Conservation (phyloP, 2,113 vertebrate species). For the Oostethus manadensis region DNA sequence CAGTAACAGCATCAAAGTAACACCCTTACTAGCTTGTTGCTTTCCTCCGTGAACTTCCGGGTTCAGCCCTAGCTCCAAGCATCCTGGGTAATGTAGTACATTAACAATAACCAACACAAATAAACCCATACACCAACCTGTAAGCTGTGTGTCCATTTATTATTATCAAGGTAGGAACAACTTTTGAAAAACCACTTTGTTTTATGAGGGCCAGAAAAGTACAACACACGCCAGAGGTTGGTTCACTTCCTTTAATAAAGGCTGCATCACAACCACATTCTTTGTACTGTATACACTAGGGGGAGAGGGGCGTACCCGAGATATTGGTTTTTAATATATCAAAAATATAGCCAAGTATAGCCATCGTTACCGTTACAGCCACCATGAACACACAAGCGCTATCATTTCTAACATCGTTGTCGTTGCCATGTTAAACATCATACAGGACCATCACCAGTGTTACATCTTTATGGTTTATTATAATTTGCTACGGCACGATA, state of each 20-base stretch:
- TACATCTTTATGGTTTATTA: constrained; percentile 43
- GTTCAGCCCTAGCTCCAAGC: no score
- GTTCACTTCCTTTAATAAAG: constrained; percentile 70
- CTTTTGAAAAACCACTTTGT: not conserved
- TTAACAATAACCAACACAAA: no score
- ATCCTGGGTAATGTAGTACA: no score
- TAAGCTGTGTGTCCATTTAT: no score
- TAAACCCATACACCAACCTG: no score
- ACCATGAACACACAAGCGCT: constrained; percentile 37
- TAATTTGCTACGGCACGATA: constrained; percentile 65
- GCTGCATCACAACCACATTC: constrained; percentile 45
- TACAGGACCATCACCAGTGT: constrained; percentile 41
- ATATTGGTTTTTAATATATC: constrained; percentile 48
- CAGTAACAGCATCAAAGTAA: no score
- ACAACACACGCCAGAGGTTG: constrained; percentile 29
- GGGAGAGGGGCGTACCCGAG: constrained; percentile 42
- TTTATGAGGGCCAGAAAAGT: not conserved
- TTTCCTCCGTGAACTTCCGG: no score
- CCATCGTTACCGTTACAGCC: constrained; percentile 44
- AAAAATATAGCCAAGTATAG: constrained; percentile 51
- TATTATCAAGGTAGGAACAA: not conserved
- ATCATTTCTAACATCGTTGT: constrained; percentile 28
- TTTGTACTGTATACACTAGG: constrained; percentile 45
- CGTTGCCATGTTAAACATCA: constrained; percentile 38
- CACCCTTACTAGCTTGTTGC: no score